Base-by-base conservation (phyloP, 2,113 vertebrate genomes). In the Nothobranchius kuhntae region DNA sequence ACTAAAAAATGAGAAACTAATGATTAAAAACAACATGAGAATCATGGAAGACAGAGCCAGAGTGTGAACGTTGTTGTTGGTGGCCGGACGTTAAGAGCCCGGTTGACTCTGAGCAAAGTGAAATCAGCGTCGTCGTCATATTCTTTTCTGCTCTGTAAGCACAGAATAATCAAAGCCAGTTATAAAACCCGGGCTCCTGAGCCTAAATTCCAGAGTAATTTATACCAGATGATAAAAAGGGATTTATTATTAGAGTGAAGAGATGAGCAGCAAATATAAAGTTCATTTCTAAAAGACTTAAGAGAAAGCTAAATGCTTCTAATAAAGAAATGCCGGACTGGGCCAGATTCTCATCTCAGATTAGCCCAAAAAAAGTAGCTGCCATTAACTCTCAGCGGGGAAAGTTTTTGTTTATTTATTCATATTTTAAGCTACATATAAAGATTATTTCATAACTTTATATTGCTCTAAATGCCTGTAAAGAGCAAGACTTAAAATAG, bases 101-200 rank as follows among this genome's bases (percentile, higher is more conserved):
- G 1, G 2, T 13, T 53, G 56, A 61, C 35, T 73, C 59, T 54
- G 42, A 42, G 45, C 30, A 38, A n/a, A 50, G 35, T 47, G 40
- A 65, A 58, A 71, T 66, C 58, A 63, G 57, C 6, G 48, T 17
- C 67, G 48, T 14, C 36, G 36, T 53, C 47, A 30, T 0, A 40
- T 36, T 53, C 42, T 66, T 71, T 59, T 62, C 73, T 53, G 64
- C 42, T 71, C 9, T 6, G 5, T 45, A 45, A 45, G 12, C 44
- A 45, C 44, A 10, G 44, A 45, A 45, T 54, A 57, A 63, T 36
- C 26, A 60, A 48, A 61, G 55, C 26, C 56, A 57, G 56, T 53
- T 52, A 35, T 35, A 54, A 50, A 55, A 44, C 26, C 21, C 53
- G 40, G 30, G 30, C 40, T 30, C 46, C 59, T 40, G 42, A 12